These are phyloP conservation scores for Myripristis murdjan DNA, from an alignment of 2,797 vertebrate genomes.

Conservation along the genomic window DNA sequence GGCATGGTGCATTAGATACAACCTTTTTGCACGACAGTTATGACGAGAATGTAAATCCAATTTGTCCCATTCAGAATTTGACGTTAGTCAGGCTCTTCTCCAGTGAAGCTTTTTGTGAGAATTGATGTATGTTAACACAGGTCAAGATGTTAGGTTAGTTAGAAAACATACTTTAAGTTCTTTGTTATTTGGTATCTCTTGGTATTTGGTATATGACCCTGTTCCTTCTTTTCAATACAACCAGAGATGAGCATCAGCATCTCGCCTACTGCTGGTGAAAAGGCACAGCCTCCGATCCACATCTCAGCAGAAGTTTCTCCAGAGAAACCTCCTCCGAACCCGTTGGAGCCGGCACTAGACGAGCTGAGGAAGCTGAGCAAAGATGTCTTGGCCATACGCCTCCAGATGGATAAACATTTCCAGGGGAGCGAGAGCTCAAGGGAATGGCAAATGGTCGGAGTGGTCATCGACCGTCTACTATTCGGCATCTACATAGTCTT, in stretches of 20 bases:
- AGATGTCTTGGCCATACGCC: slow-evolving; percentile 67
- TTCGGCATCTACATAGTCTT: slow-evolving; percentile 74
- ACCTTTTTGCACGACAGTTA: too few species aligned
- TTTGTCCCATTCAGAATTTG: too few species aligned
- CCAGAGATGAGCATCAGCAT: not conserved
- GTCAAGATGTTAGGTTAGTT: too few species aligned
- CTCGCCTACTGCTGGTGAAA: too few species aligned
- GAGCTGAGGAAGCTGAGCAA: slow-evolving; percentile 71
- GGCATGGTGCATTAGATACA: too few species aligned
- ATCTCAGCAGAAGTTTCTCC: not conserved
- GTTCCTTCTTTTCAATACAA: not conserved
- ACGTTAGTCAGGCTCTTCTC: too few species aligned
- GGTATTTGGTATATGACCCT: too few species aligned
- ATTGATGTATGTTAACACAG: too few species aligned
- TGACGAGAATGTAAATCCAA: too few species aligned
- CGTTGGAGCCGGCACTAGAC: slow-evolving; percentile 16
- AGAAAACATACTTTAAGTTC: too few species aligned
- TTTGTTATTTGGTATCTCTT: too few species aligned
- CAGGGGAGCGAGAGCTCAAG: slow-evolving; percentile 11
- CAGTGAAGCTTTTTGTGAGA: too few species aligned
- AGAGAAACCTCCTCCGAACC: not conserved
- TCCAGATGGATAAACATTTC: slow-evolving; percentile 64
- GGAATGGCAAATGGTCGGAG: slow-evolving; percentile 59
- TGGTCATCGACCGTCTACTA: slow-evolving; percentile 74
- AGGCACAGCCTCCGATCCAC: not conserved